Evolutionary conservation across 2,797 vertebrate genomes (phyloP).

Genomic region (Carduelis carduelis): DNA sequence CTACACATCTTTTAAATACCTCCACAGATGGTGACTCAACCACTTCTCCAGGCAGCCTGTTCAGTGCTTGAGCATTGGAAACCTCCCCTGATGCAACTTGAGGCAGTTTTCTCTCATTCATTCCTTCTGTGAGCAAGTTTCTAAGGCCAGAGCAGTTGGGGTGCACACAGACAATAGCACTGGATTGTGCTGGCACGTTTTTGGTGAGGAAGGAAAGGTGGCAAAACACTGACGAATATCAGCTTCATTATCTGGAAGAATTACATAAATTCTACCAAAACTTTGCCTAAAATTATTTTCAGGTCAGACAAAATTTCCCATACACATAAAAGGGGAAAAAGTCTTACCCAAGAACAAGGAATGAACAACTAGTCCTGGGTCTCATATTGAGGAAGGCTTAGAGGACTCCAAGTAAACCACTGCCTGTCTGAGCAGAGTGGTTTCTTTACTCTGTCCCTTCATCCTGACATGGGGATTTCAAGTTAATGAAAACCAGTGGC

Average conservation of each 20-base stretch:
- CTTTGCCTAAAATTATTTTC: not conserved
- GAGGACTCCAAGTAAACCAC: not conserved
- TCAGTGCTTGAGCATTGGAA: not conserved
- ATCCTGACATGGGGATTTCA: not conserved
- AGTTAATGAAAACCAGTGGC: not conserved
- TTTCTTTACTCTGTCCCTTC: not conserved
- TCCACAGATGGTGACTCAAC: not conserved
- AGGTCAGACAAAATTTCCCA: not conserved
- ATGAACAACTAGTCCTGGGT: not conserved
- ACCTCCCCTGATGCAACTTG: not conserved
- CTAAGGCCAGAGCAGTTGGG: not conserved
- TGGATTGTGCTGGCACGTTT: accelerated
- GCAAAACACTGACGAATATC: not conserved
- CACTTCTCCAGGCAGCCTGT: not conserved
- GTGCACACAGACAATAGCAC: not conserved
- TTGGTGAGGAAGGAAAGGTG: not conserved
- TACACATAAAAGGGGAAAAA: not conserved
- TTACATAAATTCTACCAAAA: not conserved
- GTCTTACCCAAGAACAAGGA: not conserved
- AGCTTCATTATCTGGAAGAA: not conserved
- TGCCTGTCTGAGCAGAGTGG: not conserved
- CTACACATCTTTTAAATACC: not conserved
- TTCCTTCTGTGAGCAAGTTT: not conserved
- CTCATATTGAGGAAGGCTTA: not conserved
- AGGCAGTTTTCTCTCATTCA: not conserved